A percentile compares a stretch with the other conserved stretches of the same genome.
Evolutionary conservation across 1,140 invertebrate species (phyloP).

Genomic region (Antheraea mylitta): DNA sequence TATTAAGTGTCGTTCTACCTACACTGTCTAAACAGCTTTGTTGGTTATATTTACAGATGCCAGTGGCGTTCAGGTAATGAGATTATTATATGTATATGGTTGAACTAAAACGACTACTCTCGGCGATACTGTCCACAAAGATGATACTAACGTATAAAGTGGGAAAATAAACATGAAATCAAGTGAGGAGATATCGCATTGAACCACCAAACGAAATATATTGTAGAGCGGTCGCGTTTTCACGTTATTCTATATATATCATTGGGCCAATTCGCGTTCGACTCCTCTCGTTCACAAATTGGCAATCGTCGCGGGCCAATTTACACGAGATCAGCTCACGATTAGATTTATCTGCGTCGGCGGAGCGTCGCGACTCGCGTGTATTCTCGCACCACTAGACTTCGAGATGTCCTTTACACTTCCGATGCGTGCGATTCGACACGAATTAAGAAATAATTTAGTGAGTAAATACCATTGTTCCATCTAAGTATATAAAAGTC

Average conservation of each 20-base stretch:
- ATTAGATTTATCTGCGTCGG: conserved; percentile 37
- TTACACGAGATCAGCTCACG: conserved; percentile 17
- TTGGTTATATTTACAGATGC: no score
- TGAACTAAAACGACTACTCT: not conserved
- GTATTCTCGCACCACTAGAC: not conserved
- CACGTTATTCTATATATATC: conserved; percentile 9
- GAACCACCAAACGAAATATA: not conserved
- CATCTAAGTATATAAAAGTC: no score
- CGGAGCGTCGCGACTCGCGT: not conserved
- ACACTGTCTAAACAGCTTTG: no score
- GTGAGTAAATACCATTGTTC: no score
- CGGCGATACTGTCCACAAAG: not conserved
- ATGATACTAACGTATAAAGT: not conserved
- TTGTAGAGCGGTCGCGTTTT: not conserved
- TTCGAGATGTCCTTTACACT: not conserved
- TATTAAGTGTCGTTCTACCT: no score
- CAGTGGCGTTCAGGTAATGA: no score
- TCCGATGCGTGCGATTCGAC: not conserved
- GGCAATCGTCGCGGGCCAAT: conserved; percentile 25
- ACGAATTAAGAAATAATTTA: not conserved
- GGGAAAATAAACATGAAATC: not conserved
- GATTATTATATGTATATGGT: no score
- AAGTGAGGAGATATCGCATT: not conserved
- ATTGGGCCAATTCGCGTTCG: conserved; percentile 9
- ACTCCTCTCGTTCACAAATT: conserved; percentile 17